phyloP scores from a whole-genome alignment of 2,888 invertebrate genomes.

The Marasmarcha lunaedactyla region DNA sequence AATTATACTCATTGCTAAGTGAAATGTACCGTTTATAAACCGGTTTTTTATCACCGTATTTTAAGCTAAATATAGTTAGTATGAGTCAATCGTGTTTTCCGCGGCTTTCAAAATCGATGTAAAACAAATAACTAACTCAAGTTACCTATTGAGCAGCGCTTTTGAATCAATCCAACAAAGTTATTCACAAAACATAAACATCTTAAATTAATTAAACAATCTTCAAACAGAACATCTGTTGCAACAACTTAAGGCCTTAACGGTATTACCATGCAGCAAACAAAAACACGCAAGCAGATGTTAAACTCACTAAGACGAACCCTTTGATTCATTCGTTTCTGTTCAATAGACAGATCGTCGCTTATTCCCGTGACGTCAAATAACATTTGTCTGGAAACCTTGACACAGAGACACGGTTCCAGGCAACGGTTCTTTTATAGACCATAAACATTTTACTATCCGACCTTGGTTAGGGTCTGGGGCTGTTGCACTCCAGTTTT shows the following conservation, averaged over 20 bases:
- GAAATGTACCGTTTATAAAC: no score
- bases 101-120: no score
- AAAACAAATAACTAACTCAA: no score
- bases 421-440: slow-evolving; percentile 65
- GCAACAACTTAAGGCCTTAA: not conserved
- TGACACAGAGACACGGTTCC: slow-evolving; percentile 65
- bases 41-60: no score
- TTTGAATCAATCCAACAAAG: no score
- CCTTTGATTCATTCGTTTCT: slow-evolving; percentile 24
- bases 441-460: slow-evolving; percentile 70
- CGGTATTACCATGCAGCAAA: no score
- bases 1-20: no score
- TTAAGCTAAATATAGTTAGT: no score
- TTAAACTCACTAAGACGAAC: slow-evolving; percentile 19
- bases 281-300: slow-evolving; percentile 17
- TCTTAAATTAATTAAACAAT: not conserved
- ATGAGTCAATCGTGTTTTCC: no score
- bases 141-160: no score
- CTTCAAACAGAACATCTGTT: not conserved
- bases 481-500: slow-evolving; percentile 54
- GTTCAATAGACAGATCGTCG: no score
- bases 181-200: no score
- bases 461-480: slow-evolving; percentile 66
- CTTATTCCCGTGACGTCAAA: slow-evolving; percentile 49
- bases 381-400: slow-evolving; percentile 62